phyloP scores from a whole-genome alignment of 2,113 vertebrate genomes.

The Pantherophis guttatus region DNA sequence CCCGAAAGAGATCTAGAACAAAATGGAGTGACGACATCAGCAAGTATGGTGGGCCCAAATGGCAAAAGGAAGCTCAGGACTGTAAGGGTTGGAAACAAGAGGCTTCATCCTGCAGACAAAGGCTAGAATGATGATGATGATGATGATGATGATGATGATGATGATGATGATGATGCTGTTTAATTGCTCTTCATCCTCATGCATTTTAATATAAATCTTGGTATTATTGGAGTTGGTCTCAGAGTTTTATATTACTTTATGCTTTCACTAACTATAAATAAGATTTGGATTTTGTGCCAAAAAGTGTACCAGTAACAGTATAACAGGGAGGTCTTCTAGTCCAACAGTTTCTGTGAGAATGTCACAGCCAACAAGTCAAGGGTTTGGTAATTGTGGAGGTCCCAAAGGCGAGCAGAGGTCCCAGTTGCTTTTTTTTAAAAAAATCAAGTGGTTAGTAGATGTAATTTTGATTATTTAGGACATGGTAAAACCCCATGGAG shows the following conservation, averaged over 20 bases:
- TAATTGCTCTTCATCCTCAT: not conserved
- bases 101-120: not conserved
- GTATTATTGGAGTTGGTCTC: not conserved
- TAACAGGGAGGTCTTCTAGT: not conserved
- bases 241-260: not conserved
- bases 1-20: not conserved
- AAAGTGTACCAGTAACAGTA: not conserved
- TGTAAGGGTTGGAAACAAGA: not conserved
- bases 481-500: not conserved
- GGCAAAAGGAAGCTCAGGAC: not conserved
- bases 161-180: not conserved
- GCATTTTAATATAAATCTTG: not conserved
- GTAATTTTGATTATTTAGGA: not conserved
- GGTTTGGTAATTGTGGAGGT: not conserved
- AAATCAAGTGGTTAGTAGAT: not conserved
- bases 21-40: not conserved
- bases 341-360: not conserved
- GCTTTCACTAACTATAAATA: not conserved
- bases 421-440: not conserved
- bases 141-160: not conserved
- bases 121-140: not conserved
- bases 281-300: not conserved
- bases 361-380: not conserved
- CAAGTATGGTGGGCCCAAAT: not conserved
- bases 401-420: not conserved